Evolutionary conservation across 2,888 invertebrate genomes (phyloP), one percentile per base, ranked within the genome.

Genomic region (Celastrina argiolus): DNA sequence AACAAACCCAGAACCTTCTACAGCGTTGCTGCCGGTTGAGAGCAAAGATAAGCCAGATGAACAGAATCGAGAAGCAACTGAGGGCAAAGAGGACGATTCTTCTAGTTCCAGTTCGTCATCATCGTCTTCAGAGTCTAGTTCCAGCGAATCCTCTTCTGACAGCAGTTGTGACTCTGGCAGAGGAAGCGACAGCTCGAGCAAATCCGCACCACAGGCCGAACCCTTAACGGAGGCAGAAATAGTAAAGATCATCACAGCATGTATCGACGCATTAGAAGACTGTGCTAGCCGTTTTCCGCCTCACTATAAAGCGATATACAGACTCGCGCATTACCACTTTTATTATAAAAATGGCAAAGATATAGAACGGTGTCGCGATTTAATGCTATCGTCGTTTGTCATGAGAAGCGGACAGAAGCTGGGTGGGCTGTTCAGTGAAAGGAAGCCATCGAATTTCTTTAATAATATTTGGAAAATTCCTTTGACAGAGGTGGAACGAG

Each of bases 401-500:
- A 94, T 95, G 56, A 92, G 93, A 72, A 87, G 92, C 63, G 93
- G 93, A 14, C 93, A 94, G 79, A 93, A 94, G 70, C 92, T 96
- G 64, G 94, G 93, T 73, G 98, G 98, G 10, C 89, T 98, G 14
- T 98, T 98, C 81, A 93, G 94, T 42, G 97, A 98, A 74, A 92
- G 97, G 64, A 98, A 96, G 83, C 93, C 92, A 66, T 94, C 93
- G 22, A 98, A 98, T 83, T 97, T 98, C 78, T 98, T 98, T 75
- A 97, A 97, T 87, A 97, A 97, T 63, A 95, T 98, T 67, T 98
- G 98, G 98, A 93, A 97, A 73, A 97, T 97, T 80, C 98, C 97
- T 0, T 93, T 95, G 1, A 93, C 93, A 68, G 98, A 99, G 91
- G 96, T 98, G 56, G 98, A 98, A 79, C 93, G 98, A 69, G 95